Evolutionary conservation across 2,113 vertebrate genomes (phyloP), one percentile per base, ranked within the genome.

Genomic region (Sapayoa aenigma): DNA sequence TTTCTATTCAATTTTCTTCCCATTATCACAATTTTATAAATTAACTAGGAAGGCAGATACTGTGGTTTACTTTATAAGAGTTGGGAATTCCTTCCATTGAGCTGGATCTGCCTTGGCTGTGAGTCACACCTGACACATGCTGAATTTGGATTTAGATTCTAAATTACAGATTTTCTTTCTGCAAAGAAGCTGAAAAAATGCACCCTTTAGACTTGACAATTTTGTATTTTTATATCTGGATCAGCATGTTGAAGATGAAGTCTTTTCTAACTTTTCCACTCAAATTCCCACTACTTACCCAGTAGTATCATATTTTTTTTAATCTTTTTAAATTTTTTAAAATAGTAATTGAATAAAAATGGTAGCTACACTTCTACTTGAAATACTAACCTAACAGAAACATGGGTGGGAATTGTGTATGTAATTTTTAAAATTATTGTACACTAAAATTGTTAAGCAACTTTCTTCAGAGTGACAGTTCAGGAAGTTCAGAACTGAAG

Each of bases 131-230:
- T 14, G 42, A 31, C 9, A 66, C 24, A 87, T 62, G 41, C 3
- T 41, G 20, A 76, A 50, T 67, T 56, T 50, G 10, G 1, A 30
- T 68, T 49, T 23, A 69, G 12, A 35, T 44, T 86, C 27, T 52
- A 20, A 62, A 41, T 65, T 91, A 77, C 35, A 49, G 9, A 21
- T 77, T 8, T 55, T 0, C 12, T 56, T 87, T 60, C 23, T 41
- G 11, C 5, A 39, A 53, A n/a, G 10, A 66, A 25, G 8, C n/a
- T n/a, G n/a, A 39, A 50, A 23, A 13, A 6, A 0, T 0, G 4
- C 30, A 39, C 1, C 3, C 4, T 49, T 73, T 35, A 31, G 6
- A 49, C 21, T 2, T 15, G n/a, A 31, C 0, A 63, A 24, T 9
- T 87, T 39, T 53, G 15, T 31, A 18, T 25, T 87, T 90, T 46